Evolutionary conservation across 2,113 vertebrate genomes (phyloP).

Genomic region (Paratilapia polleni): DNA sequence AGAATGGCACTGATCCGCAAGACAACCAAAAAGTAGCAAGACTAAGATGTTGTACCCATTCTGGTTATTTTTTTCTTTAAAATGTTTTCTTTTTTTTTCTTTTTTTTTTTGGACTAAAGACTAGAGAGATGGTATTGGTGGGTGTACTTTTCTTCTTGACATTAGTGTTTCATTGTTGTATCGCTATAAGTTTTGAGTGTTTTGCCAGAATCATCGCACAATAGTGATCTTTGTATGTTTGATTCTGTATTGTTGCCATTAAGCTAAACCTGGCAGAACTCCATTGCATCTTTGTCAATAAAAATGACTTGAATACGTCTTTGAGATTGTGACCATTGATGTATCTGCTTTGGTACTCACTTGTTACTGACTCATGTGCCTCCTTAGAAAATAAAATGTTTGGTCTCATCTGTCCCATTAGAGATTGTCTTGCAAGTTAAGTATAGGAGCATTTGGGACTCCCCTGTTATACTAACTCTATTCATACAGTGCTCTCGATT

Average conservation of each 20-base stretch:
- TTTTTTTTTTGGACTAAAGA: slow-evolving; percentile 17
- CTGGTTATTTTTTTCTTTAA: slow-evolving; percentile 27
- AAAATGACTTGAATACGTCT: slow-evolving; percentile 50
- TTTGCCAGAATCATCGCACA: slow-evolving; percentile 49
- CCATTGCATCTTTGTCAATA: slow-evolving; percentile 66
- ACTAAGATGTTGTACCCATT: slow-evolving; percentile 38
- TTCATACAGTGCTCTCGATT: neutral
- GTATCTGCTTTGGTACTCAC: slow-evolving; percentile 29
- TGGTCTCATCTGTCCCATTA: slow-evolving; percentile 18
- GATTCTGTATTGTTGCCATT: slow-evolving; percentile 45
- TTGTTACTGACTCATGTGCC: neutral
- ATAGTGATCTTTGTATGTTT: slow-evolving; percentile 39
- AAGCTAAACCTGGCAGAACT: slow-evolving; percentile 51
- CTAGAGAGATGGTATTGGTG: slow-evolving; percentile 7
- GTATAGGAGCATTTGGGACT: neutral
- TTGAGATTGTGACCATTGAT: slow-evolving; percentile 35
- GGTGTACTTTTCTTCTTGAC: slow-evolving; percentile 18
- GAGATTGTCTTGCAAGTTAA: neutral
- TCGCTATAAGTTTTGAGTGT: slow-evolving; percentile 47
- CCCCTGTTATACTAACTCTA: neutral
- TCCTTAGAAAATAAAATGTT: neutral
- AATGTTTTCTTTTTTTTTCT: neutral
- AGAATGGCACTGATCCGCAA: slow-evolving; percentile 99
- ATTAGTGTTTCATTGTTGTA: slow-evolving; percentile 32
- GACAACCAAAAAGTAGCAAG: slow-evolving; percentile 95